phyloP scores from a whole-genome alignment of 2,113 vertebrate genomes.

The Thymallus thymallus region DNA sequence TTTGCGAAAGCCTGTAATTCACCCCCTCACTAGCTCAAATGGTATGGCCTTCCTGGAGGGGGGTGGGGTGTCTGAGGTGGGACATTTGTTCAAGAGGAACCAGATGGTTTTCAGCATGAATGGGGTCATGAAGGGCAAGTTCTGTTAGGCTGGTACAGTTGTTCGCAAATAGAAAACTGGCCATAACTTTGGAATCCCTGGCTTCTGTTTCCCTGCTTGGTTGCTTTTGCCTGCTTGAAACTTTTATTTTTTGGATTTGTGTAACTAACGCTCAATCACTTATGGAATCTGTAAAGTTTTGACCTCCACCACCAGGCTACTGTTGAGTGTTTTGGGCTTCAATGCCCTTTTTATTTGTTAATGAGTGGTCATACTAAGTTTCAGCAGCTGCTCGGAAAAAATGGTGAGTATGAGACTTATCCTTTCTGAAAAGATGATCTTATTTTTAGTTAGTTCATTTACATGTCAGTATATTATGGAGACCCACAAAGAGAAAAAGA shows the following conservation, averaged over 20 bases:
- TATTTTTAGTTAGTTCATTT: neutral
- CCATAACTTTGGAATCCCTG: neutral
- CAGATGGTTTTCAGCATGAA: slow-evolving; percentile 39
- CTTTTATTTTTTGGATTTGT: neutral
- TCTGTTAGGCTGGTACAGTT: slow-evolving; percentile 17
- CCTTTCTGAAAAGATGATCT: neutral
- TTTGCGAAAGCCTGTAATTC: neutral
- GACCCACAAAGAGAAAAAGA: neutral
- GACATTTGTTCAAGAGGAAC: slow-evolving; percentile 32
- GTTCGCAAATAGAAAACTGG: slow-evolving; percentile 2
- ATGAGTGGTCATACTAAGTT: slow-evolving; percentile 24
- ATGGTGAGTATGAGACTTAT: slow-evolving; percentile 23
- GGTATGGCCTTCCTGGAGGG: slow-evolving; percentile 28
- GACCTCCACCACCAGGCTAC: neutral
- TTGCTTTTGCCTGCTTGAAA: slow-evolving; percentile 6
- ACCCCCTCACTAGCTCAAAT: slow-evolving; percentile 20
- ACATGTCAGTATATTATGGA: neutral
- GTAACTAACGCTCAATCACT: neutral
- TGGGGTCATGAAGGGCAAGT: slow-evolving; percentile 32
- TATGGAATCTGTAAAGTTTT: slow-evolving; percentile 22
- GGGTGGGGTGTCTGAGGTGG: slow-evolving; percentile 22
- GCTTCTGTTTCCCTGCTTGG: neutral
- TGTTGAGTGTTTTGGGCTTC: neutral
- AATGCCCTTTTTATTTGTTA: slow-evolving; percentile 19
- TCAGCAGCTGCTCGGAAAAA: slow-evolving; percentile 15